phyloP scores from a whole-genome alignment of 2,888 invertebrate genomes.

The Cyclophora albipunctata region DNA sequence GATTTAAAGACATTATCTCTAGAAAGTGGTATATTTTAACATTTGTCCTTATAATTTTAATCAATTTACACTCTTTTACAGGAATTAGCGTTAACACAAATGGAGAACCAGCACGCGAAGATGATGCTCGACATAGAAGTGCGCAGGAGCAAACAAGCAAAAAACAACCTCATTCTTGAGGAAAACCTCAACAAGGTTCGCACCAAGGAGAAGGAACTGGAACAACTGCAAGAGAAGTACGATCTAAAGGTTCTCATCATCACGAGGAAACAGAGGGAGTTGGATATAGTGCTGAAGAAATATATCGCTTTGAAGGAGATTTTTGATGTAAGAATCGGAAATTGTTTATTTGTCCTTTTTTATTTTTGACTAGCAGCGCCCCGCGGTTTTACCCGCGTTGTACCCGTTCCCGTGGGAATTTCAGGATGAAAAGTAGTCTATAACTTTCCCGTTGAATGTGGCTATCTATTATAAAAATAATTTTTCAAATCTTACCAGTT shows the following conservation, averaged over 20 bases:
- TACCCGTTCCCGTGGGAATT: too few relatives aligned
- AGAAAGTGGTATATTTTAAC: background rate
- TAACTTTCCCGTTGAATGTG: too few relatives aligned
- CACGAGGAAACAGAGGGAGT: slow-evolving; percentile 56
- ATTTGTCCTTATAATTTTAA: background rate
- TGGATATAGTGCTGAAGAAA: slow-evolving; percentile 56
- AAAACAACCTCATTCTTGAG: slow-evolving; percentile 45
- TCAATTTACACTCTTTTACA: slow-evolving; percentile 20
- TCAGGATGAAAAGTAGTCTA: too few relatives aligned
- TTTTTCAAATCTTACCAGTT: too few relatives aligned
- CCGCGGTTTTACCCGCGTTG: too few relatives aligned
- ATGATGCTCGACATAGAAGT: slow-evolving; percentile 76
- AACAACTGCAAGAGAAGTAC: slow-evolving; percentile 43
- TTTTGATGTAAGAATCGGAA: slow-evolving; percentile 51
- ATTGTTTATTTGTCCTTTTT: background rate
- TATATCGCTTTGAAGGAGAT: slow-evolving; percentile 45
- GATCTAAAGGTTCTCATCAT: slow-evolving; percentile 41
- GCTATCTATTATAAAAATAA: too few relatives aligned
- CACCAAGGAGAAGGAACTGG: slow-evolving; percentile 50
- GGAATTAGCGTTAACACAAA: slow-evolving; percentile 70
- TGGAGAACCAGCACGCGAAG: slow-evolving; percentile 77
- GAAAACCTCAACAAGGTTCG: slow-evolving; percentile 40
- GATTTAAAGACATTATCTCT: background rate
- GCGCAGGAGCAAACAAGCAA: slow-evolving; percentile 52
- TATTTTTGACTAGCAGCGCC: too few relatives aligned